phyloP scores from a whole-genome alignment of 1,140 invertebrate species.

The Dreissena rostriformis region DNA sequence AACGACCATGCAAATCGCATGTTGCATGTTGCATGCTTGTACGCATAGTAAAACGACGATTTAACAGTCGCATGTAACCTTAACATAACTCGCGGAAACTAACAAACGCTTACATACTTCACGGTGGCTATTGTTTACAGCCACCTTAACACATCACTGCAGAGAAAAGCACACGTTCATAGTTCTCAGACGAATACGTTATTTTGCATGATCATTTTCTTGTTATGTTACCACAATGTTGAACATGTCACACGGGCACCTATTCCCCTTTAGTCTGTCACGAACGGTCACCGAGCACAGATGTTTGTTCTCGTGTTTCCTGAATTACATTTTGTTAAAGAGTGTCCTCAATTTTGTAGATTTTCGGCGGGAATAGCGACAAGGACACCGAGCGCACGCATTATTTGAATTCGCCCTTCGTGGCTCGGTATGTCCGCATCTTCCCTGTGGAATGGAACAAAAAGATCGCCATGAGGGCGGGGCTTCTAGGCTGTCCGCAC shows the following conservation, averaged over 20 bases:
- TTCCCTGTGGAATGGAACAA: constrained; percentile 83
- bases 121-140: too few species aligned
- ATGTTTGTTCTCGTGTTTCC: not conserved
- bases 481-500: constrained; percentile 83
- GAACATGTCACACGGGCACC: constrained; percentile 37
- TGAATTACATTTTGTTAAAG: not conserved
- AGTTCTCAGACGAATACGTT: too few species aligned
- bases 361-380: constrained; percentile 84
- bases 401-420: constrained; percentile 84
- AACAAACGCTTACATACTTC: too few species aligned
- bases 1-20: too few species aligned
- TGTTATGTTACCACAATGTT: too few species aligned
- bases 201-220: too few species aligned
- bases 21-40: too few species aligned
- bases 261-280: constrained; percentile 42
- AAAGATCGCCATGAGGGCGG: constrained; percentile 83
- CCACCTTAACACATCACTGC: too few species aligned
- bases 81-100: too few species aligned
- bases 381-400: constrained; percentile 83
- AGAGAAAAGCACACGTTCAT: too few species aligned
- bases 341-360: constrained; percentile 70
- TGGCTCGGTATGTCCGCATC: constrained; percentile 83
- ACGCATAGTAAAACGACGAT: too few species aligned
- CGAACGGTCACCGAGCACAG: constrained; percentile 26
- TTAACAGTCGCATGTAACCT: too few species aligned